phyloP scores from a whole-genome alignment of 1,140 invertebrate genomes.

The Lepidostoma basale region DNA sequence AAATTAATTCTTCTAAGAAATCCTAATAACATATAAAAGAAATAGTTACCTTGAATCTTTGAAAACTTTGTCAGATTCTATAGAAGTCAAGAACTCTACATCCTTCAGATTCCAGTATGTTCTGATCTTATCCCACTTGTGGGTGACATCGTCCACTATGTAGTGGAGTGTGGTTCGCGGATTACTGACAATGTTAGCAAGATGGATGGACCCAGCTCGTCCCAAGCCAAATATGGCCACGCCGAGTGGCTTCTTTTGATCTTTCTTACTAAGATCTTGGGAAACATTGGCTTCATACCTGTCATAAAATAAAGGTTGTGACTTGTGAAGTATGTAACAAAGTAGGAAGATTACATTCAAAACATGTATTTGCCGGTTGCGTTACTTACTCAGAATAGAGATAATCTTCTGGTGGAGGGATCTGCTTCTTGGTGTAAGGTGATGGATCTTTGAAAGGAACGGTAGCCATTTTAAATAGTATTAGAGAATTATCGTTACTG shows the following conservation, averaged over 20 bases:
- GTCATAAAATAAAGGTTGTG: conserved; percentile 10
- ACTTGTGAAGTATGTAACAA: neutral
- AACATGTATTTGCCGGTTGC: too few species aligned
- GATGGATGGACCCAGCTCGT: conserved; percentile 68
- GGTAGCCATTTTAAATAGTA: conserved; percentile 38
- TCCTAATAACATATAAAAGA: too few species aligned
- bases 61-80: conserved; percentile 60
- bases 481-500: neutral
- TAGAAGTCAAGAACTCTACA: conserved; percentile 60
- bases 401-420: conserved; percentile 35
- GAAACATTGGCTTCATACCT: conserved; percentile 35
- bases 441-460: conserved; percentile 34
- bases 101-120: conserved; percentile 61
- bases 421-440: conserved; percentile 33
- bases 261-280: conserved; percentile 35
- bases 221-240: conserved; percentile 67
- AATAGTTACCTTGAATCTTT: conserved; percentile 65
- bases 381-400: conserved; percentile 41
- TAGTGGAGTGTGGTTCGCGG: conserved; percentile 64
- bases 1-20: too few species aligned
- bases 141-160: conserved; percentile 63
- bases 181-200: conserved; percentile 62
- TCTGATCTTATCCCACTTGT: conserved; percentile 57
- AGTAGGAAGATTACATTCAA: neutral
- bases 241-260: conserved; percentile 45